Base-by-base conservation (phyloP, 2,797 vertebrate genomes). In the Gadopsis bispinosus region DNA sequence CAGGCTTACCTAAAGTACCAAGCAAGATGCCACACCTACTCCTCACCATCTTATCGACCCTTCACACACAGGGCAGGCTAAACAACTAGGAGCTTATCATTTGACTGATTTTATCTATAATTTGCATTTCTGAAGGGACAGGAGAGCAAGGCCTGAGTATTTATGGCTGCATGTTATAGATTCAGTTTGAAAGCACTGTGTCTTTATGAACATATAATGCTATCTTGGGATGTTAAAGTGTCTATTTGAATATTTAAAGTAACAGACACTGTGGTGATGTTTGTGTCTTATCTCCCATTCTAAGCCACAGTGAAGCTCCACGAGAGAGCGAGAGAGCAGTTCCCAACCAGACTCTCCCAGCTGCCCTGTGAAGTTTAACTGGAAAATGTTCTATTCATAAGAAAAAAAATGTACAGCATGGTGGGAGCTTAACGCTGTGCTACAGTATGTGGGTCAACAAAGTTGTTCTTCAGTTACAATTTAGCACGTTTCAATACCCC, bases 161-260 rank as follows among this genome's bases (percentile, higher is more conserved):
- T 29, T 0, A 7, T 5, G 9, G 33, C 33, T 53, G 59, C 3
- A 26, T 33, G 10, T 53, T 11, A 58, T 22, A 48, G 51, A 3
- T 76, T 22, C 11, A 69, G 22, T 43, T 10, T 60, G 37, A 51
- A 56, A 51, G 33, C 26, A 66, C 11, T 5, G 17, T 12, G 35
- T 8, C 56, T 64, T 71, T 39, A 54, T 76, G 7, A 63, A 73
- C 60, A 13, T 63, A 1, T 29, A 47, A 31, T n/a, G 7, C 8
- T 74, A 51, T 69, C 6, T 59, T 17, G 2, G 3, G 14, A 51
- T 41, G 26, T 37, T 31, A 7, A 20, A 14, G 12, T 31, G 12
- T 64, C 9, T 33, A 68, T 79, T 84, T 50, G 60, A 78, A 79
- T 83, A 72, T 75, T 56, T 31, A 17, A 22, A 60, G 41, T 16